Base-by-base conservation (phyloP, 2,888 invertebrate genomes). In the Achlya flavicornis region DNA sequence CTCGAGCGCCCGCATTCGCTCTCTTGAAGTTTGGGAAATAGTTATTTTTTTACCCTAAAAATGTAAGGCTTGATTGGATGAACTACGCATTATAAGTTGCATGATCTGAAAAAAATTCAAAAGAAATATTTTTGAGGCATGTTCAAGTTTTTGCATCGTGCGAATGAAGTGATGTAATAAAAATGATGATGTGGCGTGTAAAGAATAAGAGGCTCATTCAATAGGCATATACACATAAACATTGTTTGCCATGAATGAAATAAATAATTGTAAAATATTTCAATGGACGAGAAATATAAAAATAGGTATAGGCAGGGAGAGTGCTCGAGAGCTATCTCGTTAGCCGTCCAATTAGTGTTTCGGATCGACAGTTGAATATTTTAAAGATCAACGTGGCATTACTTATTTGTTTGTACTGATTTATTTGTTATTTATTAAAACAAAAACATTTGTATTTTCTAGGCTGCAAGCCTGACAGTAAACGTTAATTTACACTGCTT, bases 341-440 rank as follows among this genome's bases (percentile, higher is more conserved):
- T 83, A 83, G 79, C 71, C 71, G 68, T 81, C 80, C 83, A 83
- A 83, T 82, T 82, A 82, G 80, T 77, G 71, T 68, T 63, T 65
- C 65, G 70, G 70, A 77, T 79, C 77, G 80, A 73, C 73, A 69
- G 67, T 68, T 80, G 81, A 81, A 83, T 83, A 81, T 83, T 81
- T 80, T 76, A 81, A 74, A 71, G 72, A 70, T 74, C 69, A 71
- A 71, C 61, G 68, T 74, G 16, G 62, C 19, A 41, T 57, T 26
- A 57, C 38, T 26, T 57, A 57, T 62, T 62, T 57, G 19, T 41
- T 62, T 65, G 64, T 66, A 65, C 62, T 43, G 58, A 57, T 16
- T 38, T 43, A 14, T 11, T 38, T 19, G 26, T 26, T 41, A 12
- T 16, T 33, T 14, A 32, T 33, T 58, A 38, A 35, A 11, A 58